Base-by-base conservation (phyloP, 2,888 invertebrate genomes). In the Eupithecia centaureata region DNA sequence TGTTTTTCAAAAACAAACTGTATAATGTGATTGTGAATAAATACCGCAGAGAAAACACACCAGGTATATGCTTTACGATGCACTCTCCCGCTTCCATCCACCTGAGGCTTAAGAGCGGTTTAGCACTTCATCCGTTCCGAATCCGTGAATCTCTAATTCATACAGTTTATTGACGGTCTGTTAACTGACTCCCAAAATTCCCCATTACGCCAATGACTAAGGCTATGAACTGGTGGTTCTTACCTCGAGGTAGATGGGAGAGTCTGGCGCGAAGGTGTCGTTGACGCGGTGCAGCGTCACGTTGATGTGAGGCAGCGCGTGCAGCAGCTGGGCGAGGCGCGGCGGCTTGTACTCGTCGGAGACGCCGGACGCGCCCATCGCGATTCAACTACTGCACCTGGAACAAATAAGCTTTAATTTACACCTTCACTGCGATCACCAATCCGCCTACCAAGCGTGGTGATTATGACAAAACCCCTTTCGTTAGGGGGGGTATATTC, bases 281-380 rank as follows among this genome's bases (percentile, higher is more conserved):
- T 98, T 98, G 91, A 98, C 97, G 80, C 95, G 95, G 86, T 97
- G 97, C 83, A 98, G 95, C 80, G 97, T 96, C 84, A 98, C 97
- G 91, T 98, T 98, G 87, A 98, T 95, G 93, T 98, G 98, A 73
- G 98, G 98, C 93, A 98, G 94, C 81, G 95, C 94, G 92, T 98
- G 98, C 89, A 98, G 96, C 91, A 97, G 95, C 90, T 95, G 95
- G 84, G 98, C 97, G 90, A 98, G 95, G 85, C 96, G 95, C 90
- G 97, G 96, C 93, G 97, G 96, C 94, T 95, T 95, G 94, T 97
- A 97, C 94, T 96, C 97, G 87, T 95, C 95, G 74, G 93, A 93
- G 80, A 92, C 87, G 87, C 93, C 91, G 83, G 90, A 87, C 87
- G 86, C 90, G 87, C 92, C 92, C 92, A 92, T 92, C 85, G 87